These are phyloP conservation scores for Frieseomelitta varia DNA, from an alignment of 1,140 invertebrate genomes.

Conservation along the genomic window DNA sequence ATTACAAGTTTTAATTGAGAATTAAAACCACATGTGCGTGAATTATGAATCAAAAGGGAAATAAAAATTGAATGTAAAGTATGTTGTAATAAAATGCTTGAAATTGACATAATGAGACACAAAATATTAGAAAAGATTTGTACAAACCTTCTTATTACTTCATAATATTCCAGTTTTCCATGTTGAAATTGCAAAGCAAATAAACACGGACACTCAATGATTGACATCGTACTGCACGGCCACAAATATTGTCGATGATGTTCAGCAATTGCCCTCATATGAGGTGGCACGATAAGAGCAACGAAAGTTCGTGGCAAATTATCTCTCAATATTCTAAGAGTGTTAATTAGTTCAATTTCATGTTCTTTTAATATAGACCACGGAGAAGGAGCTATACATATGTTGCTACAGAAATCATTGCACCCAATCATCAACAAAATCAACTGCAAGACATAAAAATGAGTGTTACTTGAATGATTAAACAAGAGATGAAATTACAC, in stretches of 20 bases:
- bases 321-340: constrained; percentile 82
- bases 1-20: too few species aligned
- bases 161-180: constrained; percentile 62
- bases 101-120: neutral
- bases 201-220: constrained; percentile 82
- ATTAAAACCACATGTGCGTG: too few species aligned
- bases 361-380: constrained; percentile 79
- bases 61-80: too few species aligned
- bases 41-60: too few species aligned
- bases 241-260: constrained; percentile 62
- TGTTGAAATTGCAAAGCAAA: constrained; percentile 72
- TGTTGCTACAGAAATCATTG: constrained; percentile 88
- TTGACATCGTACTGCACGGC: constrained; percentile 74
- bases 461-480: too few species aligned
- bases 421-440: constrained; percentile 86
- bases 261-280: constrained; percentile 70
- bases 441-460: constrained; percentile 81
- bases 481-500: too few species aligned
- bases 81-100: too few species aligned
- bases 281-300: constrained; percentile 82
- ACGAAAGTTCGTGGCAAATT: constrained; percentile 86
- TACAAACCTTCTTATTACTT: constrained; percentile 79
- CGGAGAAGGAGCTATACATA: constrained; percentile 81
- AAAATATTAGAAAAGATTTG: neutral
- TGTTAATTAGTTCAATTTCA: constrained; percentile 80